Evolutionary conservation across 2,888 invertebrate species (phyloP).

Genomic region (Exocentrus adspersus): DNA sequence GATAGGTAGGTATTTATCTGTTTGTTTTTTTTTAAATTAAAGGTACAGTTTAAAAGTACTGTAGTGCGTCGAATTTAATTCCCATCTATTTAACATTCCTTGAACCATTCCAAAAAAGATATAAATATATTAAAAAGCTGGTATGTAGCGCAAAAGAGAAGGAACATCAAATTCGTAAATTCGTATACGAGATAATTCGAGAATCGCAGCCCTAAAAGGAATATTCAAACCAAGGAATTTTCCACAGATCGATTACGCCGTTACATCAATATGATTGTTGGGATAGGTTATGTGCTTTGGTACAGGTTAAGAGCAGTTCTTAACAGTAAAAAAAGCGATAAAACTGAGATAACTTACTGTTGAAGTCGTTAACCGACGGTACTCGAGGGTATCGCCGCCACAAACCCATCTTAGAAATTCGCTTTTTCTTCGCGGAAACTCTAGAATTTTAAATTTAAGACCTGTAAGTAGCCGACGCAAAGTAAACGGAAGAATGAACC

Average conservation of each 20-base stretch:
- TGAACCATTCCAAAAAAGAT: too few species aligned
- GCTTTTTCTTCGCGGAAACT: not conserved
- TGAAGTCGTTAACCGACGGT: slow-evolving; percentile 51
- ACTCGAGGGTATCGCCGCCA: slow-evolving; percentile 54
- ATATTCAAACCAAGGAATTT: slow-evolving; percentile 28
- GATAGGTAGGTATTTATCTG: too few species aligned
- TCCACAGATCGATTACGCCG: slow-evolving; percentile 32
- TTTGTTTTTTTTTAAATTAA: too few species aligned
- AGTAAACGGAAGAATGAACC: slow-evolving; percentile 1
- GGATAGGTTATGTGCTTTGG: slow-evolving; percentile 34
- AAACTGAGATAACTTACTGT: slow-evolving; percentile 46
- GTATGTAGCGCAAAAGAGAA: too few species aligned
- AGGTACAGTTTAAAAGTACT: too few species aligned
- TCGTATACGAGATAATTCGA: too few species aligned
- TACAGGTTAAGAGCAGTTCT: slow-evolving; percentile 26
- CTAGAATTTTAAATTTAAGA: too few species aligned
- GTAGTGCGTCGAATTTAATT: too few species aligned
- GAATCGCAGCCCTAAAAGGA: too few species aligned
- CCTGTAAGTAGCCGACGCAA: slow-evolving; percentile 5
- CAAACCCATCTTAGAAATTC: slow-evolving; percentile 40
- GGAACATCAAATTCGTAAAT: too few species aligned
- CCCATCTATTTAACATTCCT: too few species aligned
- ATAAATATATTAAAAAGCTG: too few species aligned
- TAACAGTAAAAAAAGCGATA: slow-evolving; percentile 12
- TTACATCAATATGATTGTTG: slow-evolving; percentile 21